Conservation (phyloP, 2,797 vertebrate species). For the Austrolebias charrua region DNA sequence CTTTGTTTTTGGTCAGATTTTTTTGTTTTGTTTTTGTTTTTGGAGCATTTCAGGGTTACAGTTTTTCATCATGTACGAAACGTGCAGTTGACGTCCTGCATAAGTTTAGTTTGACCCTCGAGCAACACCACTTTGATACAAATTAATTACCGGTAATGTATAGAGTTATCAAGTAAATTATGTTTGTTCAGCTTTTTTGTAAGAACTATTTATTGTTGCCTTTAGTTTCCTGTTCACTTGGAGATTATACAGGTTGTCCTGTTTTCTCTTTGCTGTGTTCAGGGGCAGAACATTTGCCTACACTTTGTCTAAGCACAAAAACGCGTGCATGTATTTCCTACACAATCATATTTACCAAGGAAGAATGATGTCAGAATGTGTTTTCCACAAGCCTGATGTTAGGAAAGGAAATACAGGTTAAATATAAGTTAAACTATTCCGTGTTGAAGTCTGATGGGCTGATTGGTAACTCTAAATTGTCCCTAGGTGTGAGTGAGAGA, state of each 20-base stretch:
- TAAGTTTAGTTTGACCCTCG: too few relatives aligned
- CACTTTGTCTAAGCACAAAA: background rate
- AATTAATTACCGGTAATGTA: background rate
- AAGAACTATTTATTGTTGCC: too few relatives aligned
- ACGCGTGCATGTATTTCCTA: background rate
- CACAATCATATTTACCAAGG: background rate
- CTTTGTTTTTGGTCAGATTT: background rate
- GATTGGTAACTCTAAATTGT: too few relatives aligned
- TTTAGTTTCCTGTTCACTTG: background rate
- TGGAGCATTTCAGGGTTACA: background rate
- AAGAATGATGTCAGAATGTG: background rate
- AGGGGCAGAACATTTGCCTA: background rate
- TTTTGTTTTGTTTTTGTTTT: background rate
- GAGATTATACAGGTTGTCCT: background rate
- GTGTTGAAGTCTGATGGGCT: background rate
- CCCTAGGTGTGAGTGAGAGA: too few relatives aligned
- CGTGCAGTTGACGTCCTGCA: background rate
- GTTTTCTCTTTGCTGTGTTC: background rate
- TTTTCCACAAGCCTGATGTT: background rate
- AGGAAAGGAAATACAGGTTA: background rate
- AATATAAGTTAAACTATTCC: background rate
- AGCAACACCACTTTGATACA: background rate
- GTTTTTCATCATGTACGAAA: background rate
- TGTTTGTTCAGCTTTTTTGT: background rate
- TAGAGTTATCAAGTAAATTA: background rate